phyloP scores from a whole-genome alignment of 2,113 vertebrate genomes.

The Plecturocebus donacophilus region DNA sequence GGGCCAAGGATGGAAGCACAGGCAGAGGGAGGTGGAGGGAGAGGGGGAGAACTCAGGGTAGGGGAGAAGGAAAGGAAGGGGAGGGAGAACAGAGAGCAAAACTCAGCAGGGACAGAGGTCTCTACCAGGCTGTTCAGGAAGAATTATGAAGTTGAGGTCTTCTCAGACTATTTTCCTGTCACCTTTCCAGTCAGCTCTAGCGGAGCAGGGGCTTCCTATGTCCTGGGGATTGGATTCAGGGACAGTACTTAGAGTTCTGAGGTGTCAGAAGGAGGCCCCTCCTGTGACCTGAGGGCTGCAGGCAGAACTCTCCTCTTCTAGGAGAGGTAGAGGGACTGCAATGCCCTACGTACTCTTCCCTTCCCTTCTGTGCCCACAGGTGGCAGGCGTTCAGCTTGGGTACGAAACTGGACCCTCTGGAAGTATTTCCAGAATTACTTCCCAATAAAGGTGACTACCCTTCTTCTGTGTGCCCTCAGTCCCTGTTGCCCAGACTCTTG shows the following conservation, averaged over 20 bases:
- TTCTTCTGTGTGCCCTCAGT: neutral
- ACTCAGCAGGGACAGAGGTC: neutral
- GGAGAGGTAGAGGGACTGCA: neutral
- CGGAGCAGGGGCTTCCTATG: neutral
- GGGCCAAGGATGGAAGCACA: neutral
- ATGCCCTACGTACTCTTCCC: neutral
- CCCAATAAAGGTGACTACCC: conserved; percentile 85
- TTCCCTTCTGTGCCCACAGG: conserved; percentile 77
- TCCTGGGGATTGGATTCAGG: neutral
- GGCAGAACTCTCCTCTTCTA: neutral
- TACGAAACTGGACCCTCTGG: conserved; percentile 88
- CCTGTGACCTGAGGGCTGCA: neutral
- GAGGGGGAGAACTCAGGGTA: neutral
- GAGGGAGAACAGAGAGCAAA: neutral
- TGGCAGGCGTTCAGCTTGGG: conserved; percentile 86
- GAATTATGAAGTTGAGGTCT: neutral
- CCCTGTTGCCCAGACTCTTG: neutral
- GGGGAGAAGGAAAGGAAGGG: neutral
- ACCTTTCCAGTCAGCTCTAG: neutral
- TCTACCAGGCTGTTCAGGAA: neutral
- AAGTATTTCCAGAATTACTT: conserved; percentile 90
- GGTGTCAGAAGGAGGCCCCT: neutral
- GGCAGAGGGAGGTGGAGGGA: neutral
- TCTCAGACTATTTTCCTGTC: neutral
- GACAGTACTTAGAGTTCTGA: neutral